phyloP scores from a whole-genome alignment of 2,113 vertebrate species.

The Vidua macroura region DNA sequence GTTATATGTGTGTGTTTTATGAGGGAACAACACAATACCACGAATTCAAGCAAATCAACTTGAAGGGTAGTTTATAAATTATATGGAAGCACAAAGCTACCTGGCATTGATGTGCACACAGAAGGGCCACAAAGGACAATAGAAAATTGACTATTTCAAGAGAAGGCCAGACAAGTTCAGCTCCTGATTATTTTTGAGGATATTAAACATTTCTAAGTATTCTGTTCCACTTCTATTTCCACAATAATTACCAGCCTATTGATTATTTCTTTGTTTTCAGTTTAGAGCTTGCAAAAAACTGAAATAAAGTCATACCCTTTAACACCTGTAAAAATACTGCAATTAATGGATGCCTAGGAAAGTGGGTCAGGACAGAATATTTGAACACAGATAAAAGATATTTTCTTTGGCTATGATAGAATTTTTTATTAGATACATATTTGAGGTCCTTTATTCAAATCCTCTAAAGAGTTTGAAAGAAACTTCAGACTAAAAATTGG shows the following conservation, averaged over 20 bases:
- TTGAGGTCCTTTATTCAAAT: constrained; percentile 1
- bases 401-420: background rate
- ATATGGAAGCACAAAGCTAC: background rate
- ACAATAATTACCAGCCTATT: background rate
- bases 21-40: background rate
- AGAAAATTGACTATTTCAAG: background rate
- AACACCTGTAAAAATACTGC: constrained; percentile 19
- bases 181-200: background rate
- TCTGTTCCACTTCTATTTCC: background rate
- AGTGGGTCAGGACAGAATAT: background rate
- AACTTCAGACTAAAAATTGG: background rate
- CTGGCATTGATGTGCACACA: background rate
- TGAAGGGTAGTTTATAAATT: background rate
- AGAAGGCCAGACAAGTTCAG: background rate
- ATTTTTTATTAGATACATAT: constrained; percentile 13
- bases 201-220: background rate
- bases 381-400: constrained; percentile 19
- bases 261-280: background rate
- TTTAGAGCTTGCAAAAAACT: background rate
- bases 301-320: background rate
- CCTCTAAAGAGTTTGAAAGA: background rate
- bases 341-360: background rate
- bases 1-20: background rate
- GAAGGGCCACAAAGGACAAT: background rate
- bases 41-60: background rate